phyloP scores from a whole-genome alignment of 2,113 vertebrate species.

The Cichladusa arquata region DNA sequence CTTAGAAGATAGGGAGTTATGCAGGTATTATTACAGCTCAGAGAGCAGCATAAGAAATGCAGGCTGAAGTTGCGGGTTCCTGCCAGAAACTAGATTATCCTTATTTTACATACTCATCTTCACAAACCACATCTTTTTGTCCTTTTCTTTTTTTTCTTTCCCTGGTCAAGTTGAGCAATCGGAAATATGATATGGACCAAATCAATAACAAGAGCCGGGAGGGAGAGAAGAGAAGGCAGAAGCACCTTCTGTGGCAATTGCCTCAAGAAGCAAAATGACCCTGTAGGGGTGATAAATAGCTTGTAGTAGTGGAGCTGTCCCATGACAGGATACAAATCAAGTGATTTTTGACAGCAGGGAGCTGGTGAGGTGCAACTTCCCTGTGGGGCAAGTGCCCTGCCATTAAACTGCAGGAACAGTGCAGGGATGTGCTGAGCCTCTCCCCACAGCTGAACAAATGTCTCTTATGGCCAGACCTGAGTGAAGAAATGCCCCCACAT shows the following conservation, averaged over 20 bases:
- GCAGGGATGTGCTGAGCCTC: not conserved
- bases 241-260: not conserved
- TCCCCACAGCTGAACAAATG: not conserved
- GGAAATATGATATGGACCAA: not conserved
- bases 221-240: not conserved
- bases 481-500: not conserved
- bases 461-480: not conserved
- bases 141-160: fast-evolving
- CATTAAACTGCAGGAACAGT: not conserved
- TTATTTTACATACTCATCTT: not conserved
- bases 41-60: fast-evolving
- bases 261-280: not conserved
- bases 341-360: not conserved
- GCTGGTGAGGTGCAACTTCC: not conserved
- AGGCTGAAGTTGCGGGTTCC: not conserved
- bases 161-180: not conserved
- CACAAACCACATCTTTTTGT: not conserved
- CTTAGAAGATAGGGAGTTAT: not conserved
- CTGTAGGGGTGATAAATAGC: not conserved
- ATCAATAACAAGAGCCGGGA: too few species aligned
- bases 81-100: not conserved
- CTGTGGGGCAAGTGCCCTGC: not conserved
- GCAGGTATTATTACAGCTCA: not conserved
- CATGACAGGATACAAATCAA: not conserved
- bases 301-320: not conserved